Base-by-base conservation (phyloP, 2,113 vertebrate species). In the Ranitomeya imitator region DNA sequence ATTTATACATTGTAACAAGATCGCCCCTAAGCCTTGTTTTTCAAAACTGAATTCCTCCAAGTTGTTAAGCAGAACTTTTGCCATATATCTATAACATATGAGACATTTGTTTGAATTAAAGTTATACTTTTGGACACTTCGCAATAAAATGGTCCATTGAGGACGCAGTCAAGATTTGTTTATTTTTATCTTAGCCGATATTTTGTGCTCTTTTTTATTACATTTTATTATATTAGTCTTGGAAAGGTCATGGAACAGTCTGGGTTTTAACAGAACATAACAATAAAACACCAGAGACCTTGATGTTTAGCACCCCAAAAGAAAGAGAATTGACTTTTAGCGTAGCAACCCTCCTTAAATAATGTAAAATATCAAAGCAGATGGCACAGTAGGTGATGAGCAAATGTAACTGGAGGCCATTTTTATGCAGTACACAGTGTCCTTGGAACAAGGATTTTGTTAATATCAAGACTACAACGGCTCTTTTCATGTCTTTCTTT, bases 351-450 rank as follows among this genome's bases (percentile, higher is more conserved):
- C 59, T 69, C 45, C 81, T 83, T 83, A 83, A 83, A 83, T 83
- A 83, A 67, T 83, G 81, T 83, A 83, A 83, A 69, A 67, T 52
- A 83, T 83, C 31, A 83, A 83, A 69, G 61, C 81, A 83, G 81
- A 83, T 83, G 81, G 81, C 81, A 83, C 61, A 83, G 81, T 83
- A 83, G 81, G 81, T 83, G 81, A 83, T 83, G 81, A 83, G 65
- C 61, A 83, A 83, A 83, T 83, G 81, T 83, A 83, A 83, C 81
- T 83, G 81, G 81, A 83, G 81, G 81, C 81, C 81, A 83, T 83
- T 83, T 67, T 83, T 67, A 83, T 83, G 81, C 81, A 83, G 81
- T 67, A 65, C 79, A 81, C 79, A n/a, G 55, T 81, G 79, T 81
- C 79, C 79, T 81, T 81, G 79, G 26, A 60, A 81, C 57, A 81